Evolutionary conservation across 1,140 invertebrate species (phyloP), one percentile per base, ranked within the genome.

Genomic region (Megathymus violae): DNA sequence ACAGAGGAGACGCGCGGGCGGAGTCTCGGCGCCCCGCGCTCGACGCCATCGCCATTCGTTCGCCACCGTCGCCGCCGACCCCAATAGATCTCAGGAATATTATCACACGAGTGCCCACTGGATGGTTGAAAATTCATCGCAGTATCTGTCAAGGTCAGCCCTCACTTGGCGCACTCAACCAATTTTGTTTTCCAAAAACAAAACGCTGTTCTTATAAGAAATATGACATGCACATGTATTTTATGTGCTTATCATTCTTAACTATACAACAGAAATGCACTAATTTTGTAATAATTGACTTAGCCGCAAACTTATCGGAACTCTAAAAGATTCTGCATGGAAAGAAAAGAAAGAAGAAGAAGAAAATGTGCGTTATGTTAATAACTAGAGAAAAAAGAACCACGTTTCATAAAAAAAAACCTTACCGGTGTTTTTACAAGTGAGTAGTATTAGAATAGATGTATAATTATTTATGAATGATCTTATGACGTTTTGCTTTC

Each of bases 91-190:
- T 78, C 68, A 69, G 75, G 73, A 80, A 80, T 83, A 88, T 80
- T 82, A 74, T 77, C 69, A 80, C 72, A 85, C 74, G 71, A 79
- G 72, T 71, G 59, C 64, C 75, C 62, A 64, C 56, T 74, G 40
- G 80, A 90, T 83, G 83, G 85, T 88, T 87, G 83, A 84, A 88
- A 88, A 78, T 84, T 75, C 83, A 86, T 76, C 85, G 80, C 62
- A 75, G 64, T 75, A 72, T 80, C 71, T 81, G 69, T 82, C 88
- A 88, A 88, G 83, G 83, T 88, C 83, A 82, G n/a, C 76, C 61
- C 60, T 64, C 69, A 65, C 63, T 67, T 67, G 22, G 63, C 47
- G 47, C 64, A 69, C 62, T 61, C 60, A 48, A 54, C 59, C 14
- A 16, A 19, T 51, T 38, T 17, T 51, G 48, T 51, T 51, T 38